A percentile compares a stretch with the other conserved stretches of the same genome.
phyloP scores from a whole-genome alignment of 2,888 invertebrate genomes.

The Cantharis lateralis region DNA sequence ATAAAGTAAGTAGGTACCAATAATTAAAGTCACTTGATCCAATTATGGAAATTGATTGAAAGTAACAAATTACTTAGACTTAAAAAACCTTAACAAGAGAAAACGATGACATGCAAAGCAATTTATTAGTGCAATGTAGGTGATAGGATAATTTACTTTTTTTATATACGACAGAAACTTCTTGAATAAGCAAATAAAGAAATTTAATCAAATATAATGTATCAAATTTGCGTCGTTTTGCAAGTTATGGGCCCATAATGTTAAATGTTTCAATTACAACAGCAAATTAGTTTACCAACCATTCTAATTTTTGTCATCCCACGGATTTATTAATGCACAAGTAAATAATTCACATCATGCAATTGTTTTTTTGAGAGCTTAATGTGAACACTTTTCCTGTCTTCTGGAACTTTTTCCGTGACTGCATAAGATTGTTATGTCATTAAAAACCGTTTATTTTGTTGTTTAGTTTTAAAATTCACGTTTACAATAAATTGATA shows the following conservation, averaged over 20 bases:
- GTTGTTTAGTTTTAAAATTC: neutral
- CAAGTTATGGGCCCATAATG: neutral
- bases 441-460: neutral
- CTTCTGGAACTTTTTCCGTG: neutral
- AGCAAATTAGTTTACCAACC: neutral
- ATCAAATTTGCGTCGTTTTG: neutral
- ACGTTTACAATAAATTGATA: neutral
- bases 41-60: neutral
- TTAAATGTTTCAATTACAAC: neutral
- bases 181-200: neutral
- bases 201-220: neutral
- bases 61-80: neutral
- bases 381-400: neutral
- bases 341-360: neutral
- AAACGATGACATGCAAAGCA: neutral
- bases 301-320: neutral
- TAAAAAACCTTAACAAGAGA: neutral
- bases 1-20: neutral
- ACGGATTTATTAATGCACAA: neutral
- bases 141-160: neutral
- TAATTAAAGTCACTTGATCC: neutral
- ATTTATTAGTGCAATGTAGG: neutral
- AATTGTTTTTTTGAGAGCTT: neutral
- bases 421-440: neutral
- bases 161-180: neutral